Evolutionary conservation across 2,113 vertebrate species (phyloP).

Genomic region (Pachypanchax playfairii): DNA sequence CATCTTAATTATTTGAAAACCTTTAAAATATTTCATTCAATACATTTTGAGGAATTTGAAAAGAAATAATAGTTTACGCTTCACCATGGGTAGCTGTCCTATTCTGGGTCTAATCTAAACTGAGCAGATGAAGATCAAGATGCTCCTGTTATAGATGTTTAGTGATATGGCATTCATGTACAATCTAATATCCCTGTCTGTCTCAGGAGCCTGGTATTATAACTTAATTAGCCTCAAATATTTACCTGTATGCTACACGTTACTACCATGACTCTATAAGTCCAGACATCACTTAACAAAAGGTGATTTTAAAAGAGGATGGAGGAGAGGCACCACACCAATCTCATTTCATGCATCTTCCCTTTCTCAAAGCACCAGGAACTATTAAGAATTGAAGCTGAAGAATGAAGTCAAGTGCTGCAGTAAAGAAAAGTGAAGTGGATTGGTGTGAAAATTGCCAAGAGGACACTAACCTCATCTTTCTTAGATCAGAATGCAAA

Average conservation of each 20-base stretch:
- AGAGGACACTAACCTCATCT: conserved; percentile 66
- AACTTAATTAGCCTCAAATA: conserved; percentile 42
- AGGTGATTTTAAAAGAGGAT: conserved; percentile 17
- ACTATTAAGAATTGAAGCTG: conserved; percentile 26
- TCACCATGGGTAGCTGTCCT: no score
- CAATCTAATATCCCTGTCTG: conserved; percentile 11
- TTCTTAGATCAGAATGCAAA: conserved; percentile 68
- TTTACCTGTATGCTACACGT: conserved; percentile 30
- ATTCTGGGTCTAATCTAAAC: no score
- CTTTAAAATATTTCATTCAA: no score
- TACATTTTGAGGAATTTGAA: no score
- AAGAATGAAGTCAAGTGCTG: conserved; percentile 36
- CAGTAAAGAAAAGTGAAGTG: conserved; percentile 39
- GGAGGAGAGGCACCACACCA: conserved; percentile 12
- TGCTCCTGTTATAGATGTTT: conserved; percentile 19
- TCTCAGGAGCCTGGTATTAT: conserved; percentile 47
- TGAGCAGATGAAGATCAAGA: conserved; percentile 27
- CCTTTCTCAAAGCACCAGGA: conserved; percentile 20
- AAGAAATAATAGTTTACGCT: no score
- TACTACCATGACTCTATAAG: conserved; percentile 8
- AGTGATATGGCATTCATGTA: background rate
- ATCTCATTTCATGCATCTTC: conserved; percentile 54
- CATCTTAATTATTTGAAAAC: no score
- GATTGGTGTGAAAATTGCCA: conserved; percentile 70
- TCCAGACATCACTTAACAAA: conserved; percentile 33